Base-by-base conservation (phyloP, 2,797 vertebrate genomes). In the Potorous gilbertii region DNA sequence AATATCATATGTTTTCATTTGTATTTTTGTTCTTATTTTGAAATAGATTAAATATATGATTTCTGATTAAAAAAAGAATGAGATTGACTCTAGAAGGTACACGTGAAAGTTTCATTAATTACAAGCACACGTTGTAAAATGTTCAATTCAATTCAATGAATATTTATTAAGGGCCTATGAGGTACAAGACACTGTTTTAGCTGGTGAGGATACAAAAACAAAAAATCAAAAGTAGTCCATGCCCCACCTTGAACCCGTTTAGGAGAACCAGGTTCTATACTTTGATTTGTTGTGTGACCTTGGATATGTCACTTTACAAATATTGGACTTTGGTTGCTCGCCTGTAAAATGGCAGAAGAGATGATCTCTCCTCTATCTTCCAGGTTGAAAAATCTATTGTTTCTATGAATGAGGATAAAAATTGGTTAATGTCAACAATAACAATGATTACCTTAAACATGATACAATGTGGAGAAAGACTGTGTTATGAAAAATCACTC, bases 1-100 rank as follows among this genome's bases (percentile, higher is more conserved):
- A 95, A 97, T 40, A 50, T 87, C 21, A 87, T 93, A 74, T 90
- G 95, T 96, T 97, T 95, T 94, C 97, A 97, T 97, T 97, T 97
- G 16, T 96, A 62, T 81, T 93, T 97, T 97, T 91, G 92, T 94
- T 97, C 89, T 96, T 90, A 92, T 29, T 95, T 96, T 94, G n/a
- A 93, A 92, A 27, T 87, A 46, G 40, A 50, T 50, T 87, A 0
- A 50, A 46, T 27, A 50, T 24, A 50, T 87, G 8, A 50, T 27
- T 81, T 81, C 40, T 81, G n/a, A 24, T 24, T 46, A 27, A 81
- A 81, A 81, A 34, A 81, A 21, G 16, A 21, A 97, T 94, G 74
- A 81, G 91, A 90, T 95, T 93, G 92, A 96, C 97, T 90, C 97
- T 90, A 94, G 87, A 97, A 95, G 94, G 96, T 96, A 98, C 97